Percentiles rank a stretch among this genome's conserved stretches.
Conservation (phyloP, 2,888 invertebrate genomes). For the Junonia oenone region DNA sequence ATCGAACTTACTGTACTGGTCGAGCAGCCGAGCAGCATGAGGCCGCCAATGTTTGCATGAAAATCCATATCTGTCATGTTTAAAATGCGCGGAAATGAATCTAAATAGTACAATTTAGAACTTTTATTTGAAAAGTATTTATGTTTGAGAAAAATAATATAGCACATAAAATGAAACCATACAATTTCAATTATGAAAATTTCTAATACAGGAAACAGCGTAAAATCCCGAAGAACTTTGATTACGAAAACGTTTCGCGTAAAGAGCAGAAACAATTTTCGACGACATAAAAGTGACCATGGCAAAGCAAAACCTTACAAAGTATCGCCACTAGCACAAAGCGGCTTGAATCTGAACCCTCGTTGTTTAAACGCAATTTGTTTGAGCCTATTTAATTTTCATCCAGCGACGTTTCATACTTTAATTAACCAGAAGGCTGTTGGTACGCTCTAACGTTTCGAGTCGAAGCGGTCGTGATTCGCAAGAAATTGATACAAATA, state of each 20-base stretch:
- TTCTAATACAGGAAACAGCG: neutral
- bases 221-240: neutral
- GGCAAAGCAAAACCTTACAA: slow-evolving; percentile 38
- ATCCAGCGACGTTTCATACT: slow-evolving; percentile 46
- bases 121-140: too few relatives aligned
- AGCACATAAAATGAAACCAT: too few relatives aligned
- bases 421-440: slow-evolving; percentile 52
- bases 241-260: slow-evolving; percentile 7
- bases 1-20: too few relatives aligned
- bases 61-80: too few relatives aligned
- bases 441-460: slow-evolving; percentile 42
- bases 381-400: slow-evolving; percentile 56
- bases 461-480: slow-evolving; percentile 37
- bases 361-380: slow-evolving; percentile 46
- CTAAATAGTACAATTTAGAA: too few relatives aligned
- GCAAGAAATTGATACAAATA: slow-evolving; percentile 42
- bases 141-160: too few relatives aligned
- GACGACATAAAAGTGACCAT: slow-evolving; percentile 37
- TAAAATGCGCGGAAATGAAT: too few relatives aligned
- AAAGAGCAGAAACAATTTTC: slow-evolving; percentile 18
- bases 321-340: slow-evolving; percentile 41
- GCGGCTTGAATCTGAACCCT: slow-evolving; percentile 40
- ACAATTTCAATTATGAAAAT: neutral
- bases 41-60: too few relatives aligned
- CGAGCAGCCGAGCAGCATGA: too few relatives aligned